Evolutionary conservation across 2,888 invertebrate genomes (phyloP), one percentile per base, ranked within the genome.

Genomic region (Phyto melanocephala): DNA sequence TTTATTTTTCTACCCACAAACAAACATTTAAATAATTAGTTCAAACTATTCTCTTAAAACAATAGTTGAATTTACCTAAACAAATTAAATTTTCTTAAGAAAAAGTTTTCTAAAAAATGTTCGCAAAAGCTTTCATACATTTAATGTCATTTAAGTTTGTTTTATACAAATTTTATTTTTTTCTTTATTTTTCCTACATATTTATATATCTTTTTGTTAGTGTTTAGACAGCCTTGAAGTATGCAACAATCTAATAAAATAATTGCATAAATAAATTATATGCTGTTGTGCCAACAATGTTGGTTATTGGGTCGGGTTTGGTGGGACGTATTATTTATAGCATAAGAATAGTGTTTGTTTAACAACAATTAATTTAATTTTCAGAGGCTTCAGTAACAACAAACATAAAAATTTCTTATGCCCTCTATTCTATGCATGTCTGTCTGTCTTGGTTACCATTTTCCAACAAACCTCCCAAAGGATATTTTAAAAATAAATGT

Each of bases 221-320:
- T 37, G 45, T 70, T 76, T 58, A 13, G 47, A 71, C 50, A 81
- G 58, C 78, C 78, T 81, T 75, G 81, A 74, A 78, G 78, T 81
- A 74, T 81, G 81, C 81, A 81, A 70, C 81, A 81, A 81, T 81
- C 81, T 81, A 81, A 81, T 78, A 81, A 81, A 81, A 81, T 81
- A 81, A 81, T 81, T 81, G 78, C 81, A 81, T 81, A 75, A 81
- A 81, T 81, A 81, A 81, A 81, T 81, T 81, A 81, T 75, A 75
- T 70, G 81, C 65, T 81, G 50, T 76, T 50, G 28, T 47, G 45
- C 22, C 13, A 22, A 15, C 52, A 37, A 13, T 63, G 74, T 22
- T 63, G 35, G 35, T 22, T 54, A 54, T 17, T 11, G 60, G 33
- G 50, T 58, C 20, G 58, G 42, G 33, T n/a, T 47, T 28, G 3